These are phyloP conservation scores for Columba janthina DNA, from an alignment of 2,113 vertebrate genomes.

Conservation along the genomic window DNA sequence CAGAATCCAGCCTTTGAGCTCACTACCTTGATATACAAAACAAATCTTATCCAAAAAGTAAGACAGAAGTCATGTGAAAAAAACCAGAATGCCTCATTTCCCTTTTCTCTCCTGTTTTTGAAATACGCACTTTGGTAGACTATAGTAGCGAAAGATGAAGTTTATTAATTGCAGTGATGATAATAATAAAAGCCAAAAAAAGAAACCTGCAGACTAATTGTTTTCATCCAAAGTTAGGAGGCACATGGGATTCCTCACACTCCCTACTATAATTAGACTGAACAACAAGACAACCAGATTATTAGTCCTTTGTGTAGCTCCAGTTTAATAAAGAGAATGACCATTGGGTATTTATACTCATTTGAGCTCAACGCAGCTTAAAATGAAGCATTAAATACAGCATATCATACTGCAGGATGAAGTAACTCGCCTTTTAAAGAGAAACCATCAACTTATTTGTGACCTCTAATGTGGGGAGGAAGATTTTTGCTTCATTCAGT, in stretches of 20 bases:
- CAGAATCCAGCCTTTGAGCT: not conserved
- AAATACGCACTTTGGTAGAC: not conserved
- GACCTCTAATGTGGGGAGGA: not conserved
- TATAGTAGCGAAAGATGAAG: not conserved
- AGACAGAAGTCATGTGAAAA: not conserved
- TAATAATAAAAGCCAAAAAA: slow-evolving; percentile 27
- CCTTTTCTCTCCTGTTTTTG: not conserved
- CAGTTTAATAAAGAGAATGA: slow-evolving; percentile 67
- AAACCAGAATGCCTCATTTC: not conserved
- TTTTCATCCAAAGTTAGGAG: slow-evolving; percentile 47
- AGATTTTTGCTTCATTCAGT: not conserved
- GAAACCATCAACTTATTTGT: not conserved
- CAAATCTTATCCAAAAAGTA: not conserved
- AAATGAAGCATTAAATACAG: slow-evolving; percentile 40
- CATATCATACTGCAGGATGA: not conserved
- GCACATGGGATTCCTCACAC: slow-evolving; percentile 41
- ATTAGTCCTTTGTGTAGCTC: slow-evolving; percentile 58
- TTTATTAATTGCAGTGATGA: slow-evolving; percentile 38
- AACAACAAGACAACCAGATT: slow-evolving; percentile 52
- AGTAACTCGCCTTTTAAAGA: not conserved
- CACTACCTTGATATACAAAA: not conserved
- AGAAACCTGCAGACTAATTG: slow-evolving; percentile 39
- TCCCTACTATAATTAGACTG: slow-evolving; percentile 55
- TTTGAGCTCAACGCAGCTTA: slow-evolving; percentile 38
- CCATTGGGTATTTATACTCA: slow-evolving; percentile 51